Evolutionary conservation across 2,797 vertebrate species (phyloP), one percentile per base, ranked within the genome.

Genomic region (Ptychadena robeensis): DNA sequence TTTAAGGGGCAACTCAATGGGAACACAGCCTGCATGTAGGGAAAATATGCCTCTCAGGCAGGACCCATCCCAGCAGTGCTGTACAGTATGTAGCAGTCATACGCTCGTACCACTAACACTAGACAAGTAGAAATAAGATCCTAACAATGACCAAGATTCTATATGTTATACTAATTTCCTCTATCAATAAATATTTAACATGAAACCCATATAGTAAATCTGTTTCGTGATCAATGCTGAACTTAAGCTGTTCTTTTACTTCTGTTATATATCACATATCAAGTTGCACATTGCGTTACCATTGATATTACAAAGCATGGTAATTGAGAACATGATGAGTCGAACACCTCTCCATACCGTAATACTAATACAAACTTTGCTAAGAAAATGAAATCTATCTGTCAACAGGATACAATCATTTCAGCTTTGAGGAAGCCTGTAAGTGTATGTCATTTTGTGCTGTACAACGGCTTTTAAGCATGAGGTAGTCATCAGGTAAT

Each of bases 401-500:
- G 73, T 82, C 73, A 75, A 59, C 48, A 38, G 28, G 48, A n/a
- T 30, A 48, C 66, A 82, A 65, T 64, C 22, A 15, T 78, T 71
- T 82, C 65, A 65, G 48, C 38, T 48, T 59, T 31, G 66, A 78
- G 11, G 37, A 65, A 38, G 38, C 57, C 65, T 14, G 57, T 37
- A 53, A 3, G 53, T 77, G 53, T 63, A 73, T 77, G 37, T 64
- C 63, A 71, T 64, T 64, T n/a, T 38, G n/a, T 64, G 44, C 22
- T 63, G 30, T 71, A 71, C 37, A 65, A 64, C n/a, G 37, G n/a
- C 40, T 71, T 75, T 77, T 69, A 82, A 70, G 31, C 28, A 77
- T 82, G 12, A 44, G 35, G 53, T 78, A 78, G 74, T 78, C 74
- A 83, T 83, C 61, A 37, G 27, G 59, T 57, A 57, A 82, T 77